Evolutionary conservation across 2,888 invertebrate genomes (phyloP).

Genomic region (Calephelis perditalis): DNA sequence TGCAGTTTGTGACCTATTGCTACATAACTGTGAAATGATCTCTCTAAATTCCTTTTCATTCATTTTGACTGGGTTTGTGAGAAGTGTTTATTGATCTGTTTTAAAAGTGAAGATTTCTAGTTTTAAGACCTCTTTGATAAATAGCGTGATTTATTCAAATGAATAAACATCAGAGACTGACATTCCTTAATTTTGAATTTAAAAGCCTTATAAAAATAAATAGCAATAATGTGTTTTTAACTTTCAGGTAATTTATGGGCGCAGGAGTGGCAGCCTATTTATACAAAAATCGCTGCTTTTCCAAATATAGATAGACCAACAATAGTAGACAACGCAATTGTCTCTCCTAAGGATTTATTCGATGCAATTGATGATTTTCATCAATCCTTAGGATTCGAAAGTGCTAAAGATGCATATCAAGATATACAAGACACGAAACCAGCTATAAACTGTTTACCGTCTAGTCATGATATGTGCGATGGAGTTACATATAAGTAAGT

Average conservation of each 20-base stretch:
- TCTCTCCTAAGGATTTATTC: slow-evolving; percentile 71
- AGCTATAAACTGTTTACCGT: slow-evolving; percentile 81
- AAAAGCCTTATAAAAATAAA: background rate
- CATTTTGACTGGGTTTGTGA: no score
- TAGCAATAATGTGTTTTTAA: slow-evolving; percentile 19
- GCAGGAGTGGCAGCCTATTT: slow-evolving; percentile 78
- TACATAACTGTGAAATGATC: no score
- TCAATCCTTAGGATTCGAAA: slow-evolving; percentile 78
- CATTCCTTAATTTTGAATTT: no score
- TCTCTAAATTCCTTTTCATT: no score
- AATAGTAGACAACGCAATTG: slow-evolving; percentile 55
- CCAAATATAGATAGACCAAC: slow-evolving; percentile 73
- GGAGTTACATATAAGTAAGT: slow-evolving; percentile 80
- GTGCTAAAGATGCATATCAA: slow-evolving; percentile 79
- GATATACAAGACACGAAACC: slow-evolving; percentile 77
- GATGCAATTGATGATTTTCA: slow-evolving; percentile 80
- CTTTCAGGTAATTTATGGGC: slow-evolving; percentile 82
- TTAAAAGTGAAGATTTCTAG: no score
- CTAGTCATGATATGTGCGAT: slow-evolving; percentile 84
- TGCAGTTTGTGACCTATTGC: no score
- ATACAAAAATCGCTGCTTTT: slow-evolving; percentile 68
- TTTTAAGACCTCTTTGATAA: no score
- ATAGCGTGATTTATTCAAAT: no score
- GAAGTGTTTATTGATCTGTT: no score
- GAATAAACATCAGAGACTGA: no score